phyloP scores from a whole-genome alignment of 1,140 invertebrate species.

The Ips nitidus region DNA sequence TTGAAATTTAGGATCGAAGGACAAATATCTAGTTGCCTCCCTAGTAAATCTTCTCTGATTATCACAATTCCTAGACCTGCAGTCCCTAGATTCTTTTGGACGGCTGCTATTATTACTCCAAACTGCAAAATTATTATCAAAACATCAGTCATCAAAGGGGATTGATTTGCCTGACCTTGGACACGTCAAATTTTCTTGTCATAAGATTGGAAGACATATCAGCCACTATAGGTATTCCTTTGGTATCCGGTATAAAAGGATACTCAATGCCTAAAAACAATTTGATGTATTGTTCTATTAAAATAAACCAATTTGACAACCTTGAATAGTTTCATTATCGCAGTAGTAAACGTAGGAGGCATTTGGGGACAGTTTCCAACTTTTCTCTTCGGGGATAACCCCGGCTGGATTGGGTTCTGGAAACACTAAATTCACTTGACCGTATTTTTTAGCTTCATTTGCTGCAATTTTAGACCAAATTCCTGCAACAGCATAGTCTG shows the following conservation, averaged over 20 bases:
- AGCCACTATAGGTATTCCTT: slow-evolving; percentile 84
- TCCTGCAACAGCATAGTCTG: slow-evolving; percentile 81
- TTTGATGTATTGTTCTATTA: too few species aligned
- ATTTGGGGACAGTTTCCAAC: slow-evolving; percentile 83
- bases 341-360: slow-evolving; percentile 98
- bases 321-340: slow-evolving; percentile 95
- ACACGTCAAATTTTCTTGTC: slow-evolving; percentile 82
- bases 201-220: slow-evolving; percentile 99
- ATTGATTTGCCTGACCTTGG: slow-evolving; percentile 66
- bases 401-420: slow-evolving; percentile 72
- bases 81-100: slow-evolving; percentile 97
- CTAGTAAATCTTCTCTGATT: slow-evolving; percentile 89
- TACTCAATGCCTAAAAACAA: slow-evolving; percentile 72
- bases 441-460: slow-evolving; percentile 93
- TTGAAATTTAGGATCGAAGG: slow-evolving; percentile 88
- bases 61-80: slow-evolving; percentile 92
- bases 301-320: slow-evolving; percentile 50
- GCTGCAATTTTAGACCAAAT: slow-evolving; percentile 93
- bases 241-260: slow-evolving; percentile 79
- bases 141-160: neutral
- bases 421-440: slow-evolving; percentile 83
- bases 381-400: slow-evolving; percentile 66
- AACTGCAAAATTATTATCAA: slow-evolving; percentile 57
- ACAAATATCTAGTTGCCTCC: slow-evolving; percentile 71
- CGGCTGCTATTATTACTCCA: slow-evolving; percentile 92